Evolutionary conservation across 2,113 vertebrate species (phyloP).

Genomic region (Grammomys surdaster): DNA sequence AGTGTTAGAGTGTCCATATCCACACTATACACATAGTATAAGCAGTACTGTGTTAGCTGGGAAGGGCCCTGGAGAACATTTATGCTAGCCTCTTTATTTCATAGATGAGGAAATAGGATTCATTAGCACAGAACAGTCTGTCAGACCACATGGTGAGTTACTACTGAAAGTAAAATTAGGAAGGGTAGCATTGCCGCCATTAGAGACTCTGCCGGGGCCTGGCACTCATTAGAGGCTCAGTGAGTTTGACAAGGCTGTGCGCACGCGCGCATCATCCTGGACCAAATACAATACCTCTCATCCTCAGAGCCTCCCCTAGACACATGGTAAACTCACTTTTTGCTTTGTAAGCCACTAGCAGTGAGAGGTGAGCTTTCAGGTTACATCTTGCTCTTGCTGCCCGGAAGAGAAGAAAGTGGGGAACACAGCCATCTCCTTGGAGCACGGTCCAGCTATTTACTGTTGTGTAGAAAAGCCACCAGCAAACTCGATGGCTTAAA

Average conservation of each 20-base stretch:
- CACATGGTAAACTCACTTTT: not conserved
- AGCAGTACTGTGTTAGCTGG: not conserved
- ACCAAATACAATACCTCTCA: not conserved
- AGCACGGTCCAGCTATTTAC: not conserved
- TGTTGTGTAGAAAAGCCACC: not conserved
- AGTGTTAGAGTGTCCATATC: not conserved
- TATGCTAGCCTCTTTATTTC: not conserved
- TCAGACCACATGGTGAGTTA: not conserved
- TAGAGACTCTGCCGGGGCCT: not conserved
- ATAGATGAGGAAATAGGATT: slow-evolving; percentile 9
- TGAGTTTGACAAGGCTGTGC: not conserved
- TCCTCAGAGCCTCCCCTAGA: not conserved
- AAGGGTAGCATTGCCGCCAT: not conserved
- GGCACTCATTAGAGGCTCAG: not conserved
- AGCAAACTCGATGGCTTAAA: slow-evolving; percentile 24
- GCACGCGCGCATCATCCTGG: not conserved
- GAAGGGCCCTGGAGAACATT: not conserved
- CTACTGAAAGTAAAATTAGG: not conserved
- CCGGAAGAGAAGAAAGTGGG: not conserved
- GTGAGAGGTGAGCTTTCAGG: not conserved
- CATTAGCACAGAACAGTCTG: slow-evolving; percentile 24
- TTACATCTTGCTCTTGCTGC: not conserved
- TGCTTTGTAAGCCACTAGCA: not conserved
- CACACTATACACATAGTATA: not conserved
- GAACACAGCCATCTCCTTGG: not conserved